Conservation (phyloP, 2,888 invertebrate species). For the Icerya purchasi region DNA sequence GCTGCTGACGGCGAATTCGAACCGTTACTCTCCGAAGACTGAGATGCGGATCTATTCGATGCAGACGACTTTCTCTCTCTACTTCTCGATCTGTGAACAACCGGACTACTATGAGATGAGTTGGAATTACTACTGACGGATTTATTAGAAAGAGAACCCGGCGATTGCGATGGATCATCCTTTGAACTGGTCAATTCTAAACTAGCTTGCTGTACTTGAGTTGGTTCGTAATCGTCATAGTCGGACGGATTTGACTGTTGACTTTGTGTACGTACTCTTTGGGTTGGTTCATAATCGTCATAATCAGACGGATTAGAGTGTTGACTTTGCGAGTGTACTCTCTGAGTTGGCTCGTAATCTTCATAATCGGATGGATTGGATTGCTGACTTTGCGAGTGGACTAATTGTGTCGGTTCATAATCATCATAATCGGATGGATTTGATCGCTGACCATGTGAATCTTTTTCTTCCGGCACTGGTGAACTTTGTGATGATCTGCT, state of each 20-base stretch:
- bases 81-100: neutral
- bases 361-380: neutral
- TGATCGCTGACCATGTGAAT: too few relatives aligned
- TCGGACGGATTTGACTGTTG: too few relatives aligned
- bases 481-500: constrained; percentile 6
- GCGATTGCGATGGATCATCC: too few relatives aligned
- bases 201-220: too few relatives aligned
- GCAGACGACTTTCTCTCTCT: neutral
- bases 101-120: too few relatives aligned
- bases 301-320: neutral
- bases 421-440: neutral
- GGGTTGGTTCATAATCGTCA: neutral
- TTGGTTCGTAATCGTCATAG: neutral
- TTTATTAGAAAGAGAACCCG: too few relatives aligned
- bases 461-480: too few relatives aligned
- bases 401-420: neutral
- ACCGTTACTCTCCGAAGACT: neutral
- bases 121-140: too few relatives aligned
- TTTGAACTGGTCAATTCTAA: too few relatives aligned
- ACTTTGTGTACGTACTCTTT: too few relatives aligned
- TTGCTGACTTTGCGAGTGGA: neutral
- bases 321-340: neutral
- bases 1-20: neutral
- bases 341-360: neutral
- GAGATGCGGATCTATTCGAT: neutral